Base-by-base conservation (phyloP, 2,888 invertebrate genomes). In the Acanthopleura granulata region DNA sequence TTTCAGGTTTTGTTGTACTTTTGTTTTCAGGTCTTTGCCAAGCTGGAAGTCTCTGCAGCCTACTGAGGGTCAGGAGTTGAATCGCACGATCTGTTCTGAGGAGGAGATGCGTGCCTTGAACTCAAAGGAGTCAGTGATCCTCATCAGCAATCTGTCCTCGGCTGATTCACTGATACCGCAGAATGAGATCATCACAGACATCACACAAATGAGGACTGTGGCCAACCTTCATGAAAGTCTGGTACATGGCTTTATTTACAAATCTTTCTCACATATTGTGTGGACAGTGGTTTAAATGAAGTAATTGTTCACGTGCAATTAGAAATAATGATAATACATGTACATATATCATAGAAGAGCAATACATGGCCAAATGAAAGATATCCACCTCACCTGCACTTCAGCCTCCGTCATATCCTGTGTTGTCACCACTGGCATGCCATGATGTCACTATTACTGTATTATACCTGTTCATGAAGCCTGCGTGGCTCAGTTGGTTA, bases 171-270 rank as follows among this genome's bases (percentile, higher is more conserved):
- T 95, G 40, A 95, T 97, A 29, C 93, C 94, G 0, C 93, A 94
- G 62, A 94, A 94, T 75, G 97, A 98, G 91, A 95, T 98, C 77
- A 93, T 98, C 30, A 94, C 95, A 0, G 97, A 98, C 88, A 94
- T 95, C 81, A 93, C 93, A 75, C 94, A 95, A 80, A 92, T 98
- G 71, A 94, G 94, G 74, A 95, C 95, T 82, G 91, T 98, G 22
- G 97, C 97, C 0, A 94, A 96, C 81, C 92, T 98, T 61, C 97
- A 97, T 89, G 98, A 98, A 89, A 96, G 96, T 87, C 94, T 97
- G 94, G 95, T 94, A 86, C 91, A 87, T 77, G 22, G 9, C 9
- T 40, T 40, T 40, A 40, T 40, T 40, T 6, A 40, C 40, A 40
- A 40, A 40, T 9, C 40, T 40, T 40, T 40, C 40, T 9, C 3